These are phyloP conservation scores for Conopomorpha cramerella DNA, from an alignment of 1,140 invertebrate genomes.

Conservation along the genomic window DNA sequence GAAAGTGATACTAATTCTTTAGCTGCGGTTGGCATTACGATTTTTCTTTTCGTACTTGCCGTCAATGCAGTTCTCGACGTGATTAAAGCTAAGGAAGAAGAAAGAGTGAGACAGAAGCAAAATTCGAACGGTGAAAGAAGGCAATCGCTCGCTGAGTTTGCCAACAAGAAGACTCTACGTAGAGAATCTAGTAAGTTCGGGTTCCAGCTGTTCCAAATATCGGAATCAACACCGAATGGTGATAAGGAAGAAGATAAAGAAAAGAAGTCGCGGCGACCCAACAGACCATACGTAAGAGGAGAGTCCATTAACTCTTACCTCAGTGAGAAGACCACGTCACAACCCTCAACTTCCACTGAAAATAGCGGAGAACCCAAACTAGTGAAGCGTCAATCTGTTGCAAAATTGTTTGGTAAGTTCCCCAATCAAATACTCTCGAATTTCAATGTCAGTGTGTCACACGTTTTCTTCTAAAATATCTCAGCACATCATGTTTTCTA, in stretches of 20 bases:
- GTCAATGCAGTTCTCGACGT: constrained; percentile 37
- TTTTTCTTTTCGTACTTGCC: constrained; percentile 31
- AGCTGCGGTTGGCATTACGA: constrained; percentile 37
- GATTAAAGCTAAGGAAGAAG: constrained; percentile 44
- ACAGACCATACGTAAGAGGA: constrained; percentile 28
- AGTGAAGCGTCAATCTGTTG: constrained; percentile 34
- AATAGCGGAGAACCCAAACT: constrained; percentile 19
- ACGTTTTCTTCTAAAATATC: not conserved
- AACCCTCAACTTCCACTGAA: constrained; percentile 23
- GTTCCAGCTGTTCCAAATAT: constrained; percentile 40
- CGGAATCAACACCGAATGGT: no score
- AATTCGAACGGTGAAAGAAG: constrained; percentile 39
- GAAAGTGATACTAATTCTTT: no score
- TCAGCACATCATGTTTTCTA: constrained; percentile 9
- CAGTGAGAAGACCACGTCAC: constrained; percentile 32
- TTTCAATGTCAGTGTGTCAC: not conserved
- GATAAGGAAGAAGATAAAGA: constrained; percentile 17
- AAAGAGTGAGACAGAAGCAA: constrained; percentile 22
- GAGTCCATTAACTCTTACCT: constrained; percentile 49
- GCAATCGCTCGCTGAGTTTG: constrained; percentile 46
- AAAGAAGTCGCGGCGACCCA: constrained; percentile 19
- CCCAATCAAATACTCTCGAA: not conserved
- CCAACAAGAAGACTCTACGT: constrained; percentile 38
- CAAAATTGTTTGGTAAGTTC: constrained; percentile 45
- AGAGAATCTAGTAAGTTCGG: constrained; percentile 44